Evolutionary conservation across 37 sponge, comb jelly and placozoan genomes (phyloP), one percentile per base, ranked within the genome.

Genomic region (Mnemiopsis leidyi): DNA sequence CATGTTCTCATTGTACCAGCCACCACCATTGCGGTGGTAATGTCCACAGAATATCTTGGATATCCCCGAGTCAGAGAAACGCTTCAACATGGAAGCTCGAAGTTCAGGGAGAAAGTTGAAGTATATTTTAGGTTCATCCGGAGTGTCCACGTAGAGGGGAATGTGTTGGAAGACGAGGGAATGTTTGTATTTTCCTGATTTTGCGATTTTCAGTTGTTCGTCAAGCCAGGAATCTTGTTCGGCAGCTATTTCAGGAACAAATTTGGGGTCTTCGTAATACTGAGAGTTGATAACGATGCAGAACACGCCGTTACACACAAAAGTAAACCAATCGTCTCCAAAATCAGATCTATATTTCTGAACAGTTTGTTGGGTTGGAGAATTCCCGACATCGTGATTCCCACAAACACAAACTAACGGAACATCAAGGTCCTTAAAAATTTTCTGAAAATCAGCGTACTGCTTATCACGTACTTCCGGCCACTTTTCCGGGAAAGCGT

Each of bases 351-450:
- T 67, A 23, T 92, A 92, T 16, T 25, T 38, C 32, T 67, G 68
- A 33, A 92, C 69, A 48, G 69, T 68, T 67, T 92, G 32, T 18
- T 38, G 92, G 20, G 92, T 92, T 67, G 92, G 92, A 1, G 92
- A 69, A 33, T 92, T 68, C 23, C 92, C 92, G 23, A 92, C 69
- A 92, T 92, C 92, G 69, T 92, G 92, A 28, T 92, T 92, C 23
- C 92, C 92, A 31, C 69, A 68, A 28, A 92, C 68, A 68, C 92
- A 92, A 38, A 92, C 32, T 28, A 92, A 28, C 0, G 92, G 92
- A 92, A 92, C 23, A 16, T 92, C 36, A 30, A 92, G 69, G 9
- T 92, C 38, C 1, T n/a, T 30, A 9, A 92, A 61, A 20, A 68
- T 68, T 33, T 23, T 28, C 29, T 92, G 20, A 37, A 92, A 92